phyloP scores from a whole-genome alignment of 1,140 invertebrate species.

The Melanaphis sacchari region DNA sequence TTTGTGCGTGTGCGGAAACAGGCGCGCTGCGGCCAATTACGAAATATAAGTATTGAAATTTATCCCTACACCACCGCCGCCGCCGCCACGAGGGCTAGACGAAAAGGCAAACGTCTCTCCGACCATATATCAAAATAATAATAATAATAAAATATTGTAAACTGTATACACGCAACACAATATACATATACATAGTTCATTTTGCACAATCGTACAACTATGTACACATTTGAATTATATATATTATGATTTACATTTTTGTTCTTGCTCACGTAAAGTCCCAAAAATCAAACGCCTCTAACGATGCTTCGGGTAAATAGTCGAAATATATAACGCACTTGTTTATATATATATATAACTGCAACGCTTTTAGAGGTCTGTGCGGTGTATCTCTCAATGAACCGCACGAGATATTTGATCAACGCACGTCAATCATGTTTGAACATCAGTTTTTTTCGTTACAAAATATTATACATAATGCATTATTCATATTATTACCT shows the following conservation, averaged over 20 bases:
- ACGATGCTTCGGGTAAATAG: not conserved
- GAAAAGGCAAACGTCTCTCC: not conserved
- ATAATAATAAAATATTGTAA: not conserved
- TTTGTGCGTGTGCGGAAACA: not conserved
- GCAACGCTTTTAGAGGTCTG: not conserved
- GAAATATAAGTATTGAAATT: conserved; percentile 47
- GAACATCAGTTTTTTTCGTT: not conserved
- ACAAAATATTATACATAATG: not conserved
- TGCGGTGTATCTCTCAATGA: not conserved
- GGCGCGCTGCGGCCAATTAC: conserved; percentile 21
- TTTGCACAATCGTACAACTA: too few relatives aligned
- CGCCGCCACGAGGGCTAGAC: not conserved
- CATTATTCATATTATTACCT: not conserved
- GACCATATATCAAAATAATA: conserved; percentile 6
- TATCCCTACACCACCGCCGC: not conserved
- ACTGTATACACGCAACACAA: not conserved
- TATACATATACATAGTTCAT: too few relatives aligned
- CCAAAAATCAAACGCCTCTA: not conserved
- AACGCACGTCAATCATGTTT: not conserved
- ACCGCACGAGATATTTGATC: not conserved
- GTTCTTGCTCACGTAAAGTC: not conserved
- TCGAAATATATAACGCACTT: not conserved
- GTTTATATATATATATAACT: not conserved
- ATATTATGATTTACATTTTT: not conserved
- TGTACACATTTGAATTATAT: too few relatives aligned